A percentile compares a stretch with the other conserved stretches of the same genome.
phyloP scores from a whole-genome alignment of 1,140 invertebrate genomes.

The Drosophila cardini region DNA sequence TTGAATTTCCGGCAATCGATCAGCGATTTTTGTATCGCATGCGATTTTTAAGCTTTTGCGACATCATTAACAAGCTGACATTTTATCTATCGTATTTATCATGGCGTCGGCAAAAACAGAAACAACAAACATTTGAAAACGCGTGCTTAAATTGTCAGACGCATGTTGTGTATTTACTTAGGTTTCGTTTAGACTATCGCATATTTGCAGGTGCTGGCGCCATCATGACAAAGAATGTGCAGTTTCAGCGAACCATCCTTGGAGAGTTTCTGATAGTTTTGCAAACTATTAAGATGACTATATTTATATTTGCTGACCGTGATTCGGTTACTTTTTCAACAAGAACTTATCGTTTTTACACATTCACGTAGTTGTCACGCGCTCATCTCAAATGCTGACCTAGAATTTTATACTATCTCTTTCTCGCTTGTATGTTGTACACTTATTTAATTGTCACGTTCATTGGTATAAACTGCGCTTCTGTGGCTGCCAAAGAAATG shows the following conservation, averaged over 20 bases:
- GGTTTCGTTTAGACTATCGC: background rate
- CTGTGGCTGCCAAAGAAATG: conserved; percentile 57
- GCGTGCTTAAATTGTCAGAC: conserved; percentile 46
- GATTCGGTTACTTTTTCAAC: background rate
- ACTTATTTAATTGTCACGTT: conserved; percentile 71
- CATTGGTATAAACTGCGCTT: conserved; percentile 39
- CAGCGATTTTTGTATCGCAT: conserved; percentile 43
- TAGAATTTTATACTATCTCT: conserved; percentile 46
- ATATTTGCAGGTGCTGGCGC: conserved; percentile 10
- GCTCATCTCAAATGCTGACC: conserved; percentile 64
- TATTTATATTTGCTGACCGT: background rate
- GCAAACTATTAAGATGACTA: background rate
- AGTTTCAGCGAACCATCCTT: background rate
- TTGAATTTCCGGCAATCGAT: conserved; percentile 56
- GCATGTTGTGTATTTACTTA: conserved; percentile 38
- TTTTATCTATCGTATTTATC: conserved; percentile 34
- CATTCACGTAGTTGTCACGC: conserved; percentile 38
- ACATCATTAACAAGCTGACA: conserved; percentile 16
- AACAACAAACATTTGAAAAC: conserved; percentile 8
- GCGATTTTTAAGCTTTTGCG: conserved; percentile 31
- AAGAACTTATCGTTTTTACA: conserved; percentile 17
- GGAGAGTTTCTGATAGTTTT: background rate
- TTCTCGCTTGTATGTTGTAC: conserved; percentile 45
- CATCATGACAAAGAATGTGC: conserved; percentile 6
- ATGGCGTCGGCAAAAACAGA: conserved; percentile 14